phyloP scores from a whole-genome alignment of 53 echinoderm and acorn worm species.

The Antedon mediterranea region DNA sequence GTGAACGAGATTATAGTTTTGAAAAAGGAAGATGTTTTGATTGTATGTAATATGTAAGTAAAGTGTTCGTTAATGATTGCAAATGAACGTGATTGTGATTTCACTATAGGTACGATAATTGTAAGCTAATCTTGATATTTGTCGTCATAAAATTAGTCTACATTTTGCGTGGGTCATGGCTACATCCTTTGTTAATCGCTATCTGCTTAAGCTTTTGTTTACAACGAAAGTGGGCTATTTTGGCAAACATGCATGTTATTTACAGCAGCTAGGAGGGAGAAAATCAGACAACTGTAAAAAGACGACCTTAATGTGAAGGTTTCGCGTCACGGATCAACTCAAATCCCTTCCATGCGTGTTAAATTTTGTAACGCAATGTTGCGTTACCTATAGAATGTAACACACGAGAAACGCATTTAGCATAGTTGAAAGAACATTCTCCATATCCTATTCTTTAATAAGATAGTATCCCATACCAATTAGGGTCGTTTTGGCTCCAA shows the following conservation, averaged over 20 bases:
- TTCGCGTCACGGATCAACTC: neutral
- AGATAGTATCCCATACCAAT: no score
- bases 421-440: no score
- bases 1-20: neutral
- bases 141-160: neutral
- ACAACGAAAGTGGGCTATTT: neutral
- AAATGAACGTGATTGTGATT: neutral
- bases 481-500: no score
- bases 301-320: neutral
- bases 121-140: neutral
- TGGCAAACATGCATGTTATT: neutral
- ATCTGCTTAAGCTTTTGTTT: neutral
- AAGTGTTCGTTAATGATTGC: neutral
- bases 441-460: no score
- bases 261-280: neutral
- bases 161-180: neutral
- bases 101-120: conserved; percentile 1
- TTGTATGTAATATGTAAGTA: neutral
- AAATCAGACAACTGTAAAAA: neutral
- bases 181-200: neutral
- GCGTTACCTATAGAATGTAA: no score
- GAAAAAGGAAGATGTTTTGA: neutral
- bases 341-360: no score
- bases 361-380: no score
- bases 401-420: no score